phyloP scores from a whole-genome alignment of 2,797 vertebrate species.

The Pteronotus mesoamericanus region DNA sequence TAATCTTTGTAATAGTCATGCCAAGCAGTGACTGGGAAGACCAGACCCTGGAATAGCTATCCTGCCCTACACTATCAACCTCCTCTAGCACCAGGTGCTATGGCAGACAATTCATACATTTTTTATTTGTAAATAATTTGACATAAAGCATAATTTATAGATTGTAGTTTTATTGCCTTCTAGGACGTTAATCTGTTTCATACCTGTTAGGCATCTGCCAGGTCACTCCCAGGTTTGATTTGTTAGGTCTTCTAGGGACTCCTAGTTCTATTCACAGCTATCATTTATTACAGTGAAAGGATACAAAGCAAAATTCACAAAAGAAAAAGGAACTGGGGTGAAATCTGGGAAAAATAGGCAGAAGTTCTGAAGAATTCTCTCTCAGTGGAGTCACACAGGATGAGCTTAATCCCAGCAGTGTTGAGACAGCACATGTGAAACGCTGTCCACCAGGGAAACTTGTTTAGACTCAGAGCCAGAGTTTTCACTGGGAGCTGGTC shows the following conservation, averaged over 20 bases:
- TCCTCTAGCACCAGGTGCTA: neutral
- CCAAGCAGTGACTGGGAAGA: neutral
- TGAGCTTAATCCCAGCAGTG: neutral
- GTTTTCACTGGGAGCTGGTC: neutral
- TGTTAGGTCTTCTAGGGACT: neutral
- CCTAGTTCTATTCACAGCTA: neutral
- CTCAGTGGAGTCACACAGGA: neutral
- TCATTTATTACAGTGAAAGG: neutral
- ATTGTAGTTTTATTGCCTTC: neutral
- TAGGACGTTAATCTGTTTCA: neutral
- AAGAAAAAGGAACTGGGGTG: neutral
- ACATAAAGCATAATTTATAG: neutral
- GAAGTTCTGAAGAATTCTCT: neutral
- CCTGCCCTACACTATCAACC: neutral
- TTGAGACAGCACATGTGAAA: neutral
- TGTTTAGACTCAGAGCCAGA: neutral
- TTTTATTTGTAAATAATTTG: neutral
- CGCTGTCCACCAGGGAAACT: neutral
- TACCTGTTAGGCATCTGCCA: neutral
- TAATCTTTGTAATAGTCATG: neutral
- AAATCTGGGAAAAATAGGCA: neutral
- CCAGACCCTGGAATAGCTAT: neutral
- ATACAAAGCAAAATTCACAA: conserved; percentile 2
- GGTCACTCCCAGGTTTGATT: neutral
- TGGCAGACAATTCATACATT: neutral